Evolutionary conservation across 2,797 vertebrate genomes (phyloP).

Genomic region (Fundulus diaphanus): DNA sequence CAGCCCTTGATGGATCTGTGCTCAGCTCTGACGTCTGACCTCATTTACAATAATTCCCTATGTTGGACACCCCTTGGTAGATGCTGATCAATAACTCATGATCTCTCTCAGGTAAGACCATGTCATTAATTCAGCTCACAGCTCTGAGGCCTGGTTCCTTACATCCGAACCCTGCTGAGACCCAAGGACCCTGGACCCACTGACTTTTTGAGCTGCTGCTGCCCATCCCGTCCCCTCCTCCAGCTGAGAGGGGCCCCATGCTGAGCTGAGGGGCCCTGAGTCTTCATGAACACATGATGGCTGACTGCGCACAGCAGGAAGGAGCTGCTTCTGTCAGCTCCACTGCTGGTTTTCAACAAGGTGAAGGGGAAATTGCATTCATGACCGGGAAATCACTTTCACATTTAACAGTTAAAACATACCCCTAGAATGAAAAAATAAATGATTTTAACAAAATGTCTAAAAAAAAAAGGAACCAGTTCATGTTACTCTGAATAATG

Average conservation of each 20-base stretch:
- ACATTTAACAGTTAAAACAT: conserved; percentile 2
- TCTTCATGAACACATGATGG: neutral
- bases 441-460: neutral
- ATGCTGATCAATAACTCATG: conserved; percentile 46
- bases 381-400: conserved; percentile 1
- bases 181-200: neutral
- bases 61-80: conserved; percentile 44
- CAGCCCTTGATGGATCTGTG: neutral
- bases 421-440: neutral
- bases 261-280: conserved; percentile 28
- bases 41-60: conserved; percentile 17
- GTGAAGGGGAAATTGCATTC: conserved; percentile 5
- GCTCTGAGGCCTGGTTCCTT: conserved; percentile 25
- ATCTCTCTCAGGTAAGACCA: conserved; percentile 18
- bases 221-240: conserved; percentile 12
- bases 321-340: conserved; percentile 1
- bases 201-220: neutral
- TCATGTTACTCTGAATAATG: neutral
- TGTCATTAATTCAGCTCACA: conserved; percentile 40
- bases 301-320: neutral
- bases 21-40: neutral
- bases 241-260: conserved; percentile 23
- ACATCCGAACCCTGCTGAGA: conserved; percentile 17
- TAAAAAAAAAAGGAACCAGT: neutral
- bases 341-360: conserved; percentile 2